Evolutionary conservation across 2,888 invertebrate genomes (phyloP).

Genomic region (Papilio elwesi): DNA sequence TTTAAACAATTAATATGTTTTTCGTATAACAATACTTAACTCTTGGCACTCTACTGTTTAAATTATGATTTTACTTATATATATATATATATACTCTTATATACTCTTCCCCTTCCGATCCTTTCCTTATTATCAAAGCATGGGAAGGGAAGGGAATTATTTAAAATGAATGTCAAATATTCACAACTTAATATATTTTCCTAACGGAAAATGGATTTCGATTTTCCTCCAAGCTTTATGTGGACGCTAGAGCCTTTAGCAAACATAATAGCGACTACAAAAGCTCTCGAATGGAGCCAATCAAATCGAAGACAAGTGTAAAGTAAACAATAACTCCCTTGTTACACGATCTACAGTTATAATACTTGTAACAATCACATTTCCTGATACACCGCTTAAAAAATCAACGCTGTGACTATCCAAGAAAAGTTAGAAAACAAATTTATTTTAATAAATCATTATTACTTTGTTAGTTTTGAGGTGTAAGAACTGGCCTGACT

Average conservation of each 20-base stretch:
- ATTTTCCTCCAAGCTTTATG: conserved; percentile 31
- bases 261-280: conserved; percentile 37
- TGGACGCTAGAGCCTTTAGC: conserved; percentile 33
- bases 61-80: background rate
- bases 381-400: conserved; percentile 27
- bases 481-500: too few relatives aligned
- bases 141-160: too few relatives aligned
- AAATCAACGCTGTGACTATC: too few relatives aligned
- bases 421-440: too few relatives aligned
- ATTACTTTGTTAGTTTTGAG: too few relatives aligned
- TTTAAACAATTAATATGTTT: background rate
- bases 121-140: too few relatives aligned
- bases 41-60: background rate
- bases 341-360: conserved; percentile 16
- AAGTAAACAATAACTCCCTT: conserved; percentile 20
- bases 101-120: too few relatives aligned
- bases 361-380: conserved; percentile 11
- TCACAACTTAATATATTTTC: conserved; percentile 4
- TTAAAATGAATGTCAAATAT: background rate
- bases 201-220: conserved; percentile 19
- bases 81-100: too few relatives aligned
- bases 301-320: conserved; percentile 37
- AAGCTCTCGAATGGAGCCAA: conserved; percentile 36
- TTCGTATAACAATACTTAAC: background rate
- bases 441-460: too few relatives aligned